Conservation (phyloP, 1,140 invertebrate genomes). For the Zaprionus ghesquierei region DNA sequence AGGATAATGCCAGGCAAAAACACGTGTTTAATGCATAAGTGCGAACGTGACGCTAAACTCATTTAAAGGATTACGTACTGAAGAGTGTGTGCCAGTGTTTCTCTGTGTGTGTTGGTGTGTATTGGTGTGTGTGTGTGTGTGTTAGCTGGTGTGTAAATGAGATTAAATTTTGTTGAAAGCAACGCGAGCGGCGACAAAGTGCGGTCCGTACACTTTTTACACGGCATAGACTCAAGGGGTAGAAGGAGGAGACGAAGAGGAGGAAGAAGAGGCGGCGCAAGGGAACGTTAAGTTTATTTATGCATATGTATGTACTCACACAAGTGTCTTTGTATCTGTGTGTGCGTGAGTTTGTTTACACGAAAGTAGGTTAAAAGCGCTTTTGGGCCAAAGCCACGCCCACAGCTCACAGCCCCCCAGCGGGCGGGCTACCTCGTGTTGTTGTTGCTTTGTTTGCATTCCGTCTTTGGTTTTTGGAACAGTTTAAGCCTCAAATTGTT, state of each 20-base stretch:
- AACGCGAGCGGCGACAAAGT: constrained; percentile 45
- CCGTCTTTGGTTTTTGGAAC: constrained; percentile 68
- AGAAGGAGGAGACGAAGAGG: background rate
- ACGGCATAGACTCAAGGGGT: constrained; percentile 18
- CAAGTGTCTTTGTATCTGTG: constrained; percentile 32
- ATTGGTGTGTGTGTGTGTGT: constrained; percentile 13
- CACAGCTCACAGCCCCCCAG: background rate
- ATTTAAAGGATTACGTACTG: constrained; percentile 77
- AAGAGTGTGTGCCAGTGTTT: constrained; percentile 40
- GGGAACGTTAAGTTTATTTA: constrained; percentile 44
- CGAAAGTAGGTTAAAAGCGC: constrained; percentile 79
- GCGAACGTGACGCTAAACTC: constrained; percentile 80
- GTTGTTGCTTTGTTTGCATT: constrained; percentile 62
- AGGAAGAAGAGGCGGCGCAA: background rate
- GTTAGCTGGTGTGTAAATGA: constrained; percentile 58
- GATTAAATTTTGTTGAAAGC: constrained; percentile 78
- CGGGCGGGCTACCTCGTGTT: background rate
- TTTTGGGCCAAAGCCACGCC: constrained; percentile 65
- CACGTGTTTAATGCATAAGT: constrained; percentile 81
- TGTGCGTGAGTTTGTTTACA: constrained; percentile 20
- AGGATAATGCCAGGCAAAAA: constrained; percentile 76
- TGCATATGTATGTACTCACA: constrained; percentile 32
- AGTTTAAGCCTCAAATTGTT: constrained; percentile 75
- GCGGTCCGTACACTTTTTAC: background rate
- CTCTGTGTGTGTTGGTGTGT: constrained; percentile 6